Evolutionary conservation across 2,113 vertebrate genomes (phyloP), one percentile per base, ranked within the genome.

Genomic region (Hemibagrus wyckioides): DNA sequence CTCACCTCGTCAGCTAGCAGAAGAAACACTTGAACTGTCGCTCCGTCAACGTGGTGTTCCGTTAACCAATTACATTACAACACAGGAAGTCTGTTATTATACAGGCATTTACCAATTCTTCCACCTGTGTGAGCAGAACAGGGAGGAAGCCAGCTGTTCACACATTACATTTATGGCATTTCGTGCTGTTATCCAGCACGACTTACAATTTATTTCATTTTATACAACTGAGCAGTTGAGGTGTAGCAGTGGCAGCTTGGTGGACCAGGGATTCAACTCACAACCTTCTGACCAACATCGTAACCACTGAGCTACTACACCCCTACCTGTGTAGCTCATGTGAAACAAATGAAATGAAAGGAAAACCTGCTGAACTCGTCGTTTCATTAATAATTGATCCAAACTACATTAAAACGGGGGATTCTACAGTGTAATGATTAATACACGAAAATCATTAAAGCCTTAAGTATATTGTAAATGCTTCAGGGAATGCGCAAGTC

Each of bases 91-190:
- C 0, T 36, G 65, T 83, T 50, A 89, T 89, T 89, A 86, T 36
- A 82, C 33, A 50, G 84, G 23, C 84, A 86, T 86, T 86, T 83
- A 86, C 36, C 81, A 86, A 83, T 86, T 86, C 71, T 84, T 80
- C 21, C 36, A 71, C 73, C 7, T 19, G 67, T 84, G 11, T 80
- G 73, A 86, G 69, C 80, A 41, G 77, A 76, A 79, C 56, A 86
- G 23, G 23, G 81, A 30, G 41, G 79, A 77, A 85, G 54, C 44
- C 8, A 30, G 77, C n/a, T 56, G 50, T 77, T 77, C 15, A 77
- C 41, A 50, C 11, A 52, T n/a, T n/a, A n/a, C n/a, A n/a, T n/a
- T n/a, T n/a, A n/a, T n/a, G n/a, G n/a, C n/a, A n/a, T n/a, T n/a
- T n/a, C n/a, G n/a, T n/a, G n/a, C n/a, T n/a, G n/a, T n/a, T n/a